Conservation (phyloP, 2,888 invertebrate genomes). For the Drosophila aldrichi region DNA sequence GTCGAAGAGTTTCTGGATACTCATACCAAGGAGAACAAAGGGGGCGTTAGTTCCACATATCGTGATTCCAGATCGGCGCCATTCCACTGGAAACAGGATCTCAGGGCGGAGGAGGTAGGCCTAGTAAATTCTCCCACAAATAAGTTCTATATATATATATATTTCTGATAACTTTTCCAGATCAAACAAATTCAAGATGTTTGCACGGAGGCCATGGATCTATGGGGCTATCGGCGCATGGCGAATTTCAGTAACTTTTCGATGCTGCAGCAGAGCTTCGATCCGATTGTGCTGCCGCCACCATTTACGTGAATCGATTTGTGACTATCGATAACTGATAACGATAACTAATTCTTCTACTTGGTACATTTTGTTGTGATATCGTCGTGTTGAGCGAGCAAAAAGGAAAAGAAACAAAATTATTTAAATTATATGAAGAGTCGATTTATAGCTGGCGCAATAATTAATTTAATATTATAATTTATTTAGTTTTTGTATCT, state of each 20-base stretch:
- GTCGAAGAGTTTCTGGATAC: constrained; percentile 91
- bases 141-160: background rate
- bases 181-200: constrained; percentile 87
- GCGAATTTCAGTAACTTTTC: constrained; percentile 87
- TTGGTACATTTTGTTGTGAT: constrained; percentile 81
- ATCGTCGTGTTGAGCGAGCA: constrained; percentile 79
- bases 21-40: constrained; percentile 92
- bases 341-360: constrained; percentile 76
- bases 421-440: constrained; percentile 17
- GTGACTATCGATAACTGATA: constrained; percentile 36
- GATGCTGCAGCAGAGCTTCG: constrained; percentile 86
- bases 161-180: constrained; percentile 40
- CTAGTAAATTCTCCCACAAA: background rate
- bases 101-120: constrained; percentile 89
- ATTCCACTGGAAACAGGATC: constrained; percentile 93
- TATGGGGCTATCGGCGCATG: constrained; percentile 93
- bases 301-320: constrained; percentile 83
- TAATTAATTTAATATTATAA: constrained; percentile 3
- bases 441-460: constrained; percentile 61
- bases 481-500: background rate
- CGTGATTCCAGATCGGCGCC: constrained; percentile 94
- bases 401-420: constrained; percentile 49
- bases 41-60: constrained; percentile 94
- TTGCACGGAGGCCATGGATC: constrained; percentile 92
- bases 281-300: constrained; percentile 86